Evolutionary conservation across 2,888 invertebrate species (phyloP).

Genomic region (Drosophila phalerata): DNA sequence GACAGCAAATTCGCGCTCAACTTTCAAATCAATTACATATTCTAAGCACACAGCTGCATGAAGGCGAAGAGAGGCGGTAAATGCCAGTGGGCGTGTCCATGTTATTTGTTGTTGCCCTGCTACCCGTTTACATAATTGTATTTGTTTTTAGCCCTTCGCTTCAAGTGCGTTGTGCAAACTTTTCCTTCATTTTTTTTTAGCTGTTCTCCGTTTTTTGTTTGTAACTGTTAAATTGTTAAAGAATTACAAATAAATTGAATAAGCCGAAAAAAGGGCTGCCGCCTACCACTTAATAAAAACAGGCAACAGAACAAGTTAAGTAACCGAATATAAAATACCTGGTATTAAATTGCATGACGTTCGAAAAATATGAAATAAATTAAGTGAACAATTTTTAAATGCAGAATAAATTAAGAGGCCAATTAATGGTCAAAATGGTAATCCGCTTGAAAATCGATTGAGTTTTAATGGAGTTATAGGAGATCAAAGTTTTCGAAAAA

Average conservation of each 20-base stretch:
- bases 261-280: constrained; percentile 48
- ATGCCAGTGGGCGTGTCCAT: constrained; percentile 8
- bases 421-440: neutral
- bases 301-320: constrained; percentile 2
- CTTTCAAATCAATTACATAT: constrained; percentile 78
- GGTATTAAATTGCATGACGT: no score
- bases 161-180: constrained; percentile 43
- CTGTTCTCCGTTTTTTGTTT: constrained; percentile 25
- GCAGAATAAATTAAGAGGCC: no score
- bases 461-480: neutral
- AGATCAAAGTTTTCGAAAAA: no score
- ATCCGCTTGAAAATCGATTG: fast-evolving
- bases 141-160: constrained; percentile 64
- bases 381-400: no score
- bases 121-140: constrained; percentile 68
- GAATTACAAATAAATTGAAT: constrained; percentile 80
- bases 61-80: constrained; percentile 1
- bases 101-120: constrained; percentile 33
- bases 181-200: constrained; percentile 35
- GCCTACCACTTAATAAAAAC: constrained; percentile 17
- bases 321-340: neutral
- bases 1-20: constrained; percentile 57
- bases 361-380: no score
- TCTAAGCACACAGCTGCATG: constrained; percentile 63
- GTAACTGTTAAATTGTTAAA: constrained; percentile 77